Evolutionary conservation across 1,140 invertebrate species (phyloP).

Genomic region (Zophobas morio): DNA sequence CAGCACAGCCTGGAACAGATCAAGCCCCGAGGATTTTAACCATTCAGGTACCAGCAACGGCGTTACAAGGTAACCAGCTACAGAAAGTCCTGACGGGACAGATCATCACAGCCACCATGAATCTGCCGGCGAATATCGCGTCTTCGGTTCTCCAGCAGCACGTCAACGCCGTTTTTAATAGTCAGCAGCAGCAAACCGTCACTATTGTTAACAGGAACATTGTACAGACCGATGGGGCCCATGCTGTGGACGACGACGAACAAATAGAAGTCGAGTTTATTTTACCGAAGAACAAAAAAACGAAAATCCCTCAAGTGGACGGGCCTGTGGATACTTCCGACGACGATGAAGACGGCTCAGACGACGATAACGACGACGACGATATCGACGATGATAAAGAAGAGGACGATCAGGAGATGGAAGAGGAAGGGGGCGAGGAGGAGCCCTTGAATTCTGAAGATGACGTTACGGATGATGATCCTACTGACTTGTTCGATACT

Average conservation of each 20-base stretch:
- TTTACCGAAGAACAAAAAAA: conserved; percentile 43
- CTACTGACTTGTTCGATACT: conserved; percentile 95
- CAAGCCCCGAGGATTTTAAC: conserved; percentile 78
- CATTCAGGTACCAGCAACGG: conserved; percentile 84
- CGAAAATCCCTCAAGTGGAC: conserved; percentile 67
- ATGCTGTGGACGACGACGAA: conserved; percentile 40
- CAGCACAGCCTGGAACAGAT: conserved; percentile 68
- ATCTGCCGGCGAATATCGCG: conserved; percentile 82
- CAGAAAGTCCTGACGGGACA: conserved; percentile 83
- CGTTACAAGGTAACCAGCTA: conserved; percentile 77
- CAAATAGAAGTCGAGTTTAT: conserved; percentile 53
- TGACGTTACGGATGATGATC: conserved; percentile 97
- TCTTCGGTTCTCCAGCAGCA: conserved; percentile 87
- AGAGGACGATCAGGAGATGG: conserved; percentile 82
- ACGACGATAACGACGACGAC: conserved; percentile 78
- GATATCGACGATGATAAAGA: conserved; percentile 82
- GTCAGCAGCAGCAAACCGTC: conserved; percentile 59
- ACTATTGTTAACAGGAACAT: conserved; percentile 61
- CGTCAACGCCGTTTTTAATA: conserved; percentile 82
- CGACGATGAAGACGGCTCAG: conserved; percentile 78
- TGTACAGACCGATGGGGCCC: conserved; percentile 64
- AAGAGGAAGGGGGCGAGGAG: conserved; percentile 84
- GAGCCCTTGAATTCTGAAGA: conserved; percentile 97
- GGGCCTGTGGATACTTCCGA: conserved; percentile 84
- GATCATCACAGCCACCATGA: conserved; percentile 88